Evolutionary conservation across 2,888 invertebrate genomes (phyloP).

Genomic region (Tetranychus piercei): DNA sequence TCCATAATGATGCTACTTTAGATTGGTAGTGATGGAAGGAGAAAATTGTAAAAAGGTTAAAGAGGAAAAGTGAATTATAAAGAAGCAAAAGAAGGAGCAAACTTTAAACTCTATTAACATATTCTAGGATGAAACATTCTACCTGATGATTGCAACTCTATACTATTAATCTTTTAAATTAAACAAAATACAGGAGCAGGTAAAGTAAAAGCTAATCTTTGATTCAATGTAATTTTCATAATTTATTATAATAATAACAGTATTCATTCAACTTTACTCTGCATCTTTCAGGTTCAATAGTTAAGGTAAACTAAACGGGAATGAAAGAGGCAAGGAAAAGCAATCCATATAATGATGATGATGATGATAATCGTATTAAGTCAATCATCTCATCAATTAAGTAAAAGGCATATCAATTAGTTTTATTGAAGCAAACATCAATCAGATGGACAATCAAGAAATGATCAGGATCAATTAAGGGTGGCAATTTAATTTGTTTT

Average conservation of each 20-base stretch:
- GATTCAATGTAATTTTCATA: background rate
- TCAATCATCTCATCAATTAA: background rate
- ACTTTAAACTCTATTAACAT: background rate
- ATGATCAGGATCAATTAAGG: background rate
- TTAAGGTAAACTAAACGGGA: background rate
- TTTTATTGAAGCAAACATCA: background rate
- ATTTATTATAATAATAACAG: background rate
- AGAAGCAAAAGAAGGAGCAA: background rate
- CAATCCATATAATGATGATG: background rate
- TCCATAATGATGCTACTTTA: background rate
- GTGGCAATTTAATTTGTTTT: background rate
- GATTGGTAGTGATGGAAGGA: background rate
- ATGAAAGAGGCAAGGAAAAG: background rate
- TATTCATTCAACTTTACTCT: background rate
- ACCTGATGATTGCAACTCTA: too few species aligned
- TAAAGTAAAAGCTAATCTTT: background rate
- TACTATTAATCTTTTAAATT: background rate
- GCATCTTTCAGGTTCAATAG: background rate
- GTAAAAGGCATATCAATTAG: background rate
- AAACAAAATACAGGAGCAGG: background rate
- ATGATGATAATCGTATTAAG: background rate
- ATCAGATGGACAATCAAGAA: background rate
- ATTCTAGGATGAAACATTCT: background rate
- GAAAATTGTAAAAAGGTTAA: background rate
- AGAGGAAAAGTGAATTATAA: background rate